phyloP scores from a whole-genome alignment of 92 coral and sea anemone genomes.

The Porites lobata region DNA sequence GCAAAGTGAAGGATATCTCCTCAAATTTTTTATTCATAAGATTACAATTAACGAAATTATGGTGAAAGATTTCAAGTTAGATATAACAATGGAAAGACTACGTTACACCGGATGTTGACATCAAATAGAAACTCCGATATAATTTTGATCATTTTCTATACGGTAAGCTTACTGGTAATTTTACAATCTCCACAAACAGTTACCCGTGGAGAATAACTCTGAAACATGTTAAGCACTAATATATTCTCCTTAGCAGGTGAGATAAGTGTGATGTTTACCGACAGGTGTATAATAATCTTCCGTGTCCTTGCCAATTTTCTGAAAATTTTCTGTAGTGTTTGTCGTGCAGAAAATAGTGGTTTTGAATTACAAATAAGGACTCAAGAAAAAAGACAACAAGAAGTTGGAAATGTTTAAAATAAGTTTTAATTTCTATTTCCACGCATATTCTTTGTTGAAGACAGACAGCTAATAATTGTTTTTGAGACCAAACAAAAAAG shows the following conservation, averaged over 20 bases:
- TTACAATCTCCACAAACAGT: background rate
- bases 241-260: slow-evolving; percentile 2
- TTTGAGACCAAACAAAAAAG: slow-evolving; percentile 26
- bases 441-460: background rate
- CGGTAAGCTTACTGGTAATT: background rate
- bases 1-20: slow-evolving; percentile 5
- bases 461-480: slow-evolving; percentile 8
- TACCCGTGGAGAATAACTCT: background rate
- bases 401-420: no score
- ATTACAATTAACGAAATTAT: slow-evolving; percentile 21
- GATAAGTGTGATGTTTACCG: slow-evolving; percentile 22
- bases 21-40: slow-evolving; percentile 19
- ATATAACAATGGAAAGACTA: background rate
- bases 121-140: background rate
- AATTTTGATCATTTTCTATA: background rate
- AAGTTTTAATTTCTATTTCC: background rate
- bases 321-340: background rate
- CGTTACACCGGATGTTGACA: background rate
- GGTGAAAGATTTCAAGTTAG: slow-evolving; percentile 13
- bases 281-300: slow-evolving; percentile 28
- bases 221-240: slow-evolving; percentile 5
- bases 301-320: background rate
- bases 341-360: background rate
- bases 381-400: no score
- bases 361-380: no score